Evolutionary conservation across 2,888 invertebrate species (phyloP), one percentile per base, ranked within the genome.

Genomic region (Nasonovia ribisnigri): DNA sequence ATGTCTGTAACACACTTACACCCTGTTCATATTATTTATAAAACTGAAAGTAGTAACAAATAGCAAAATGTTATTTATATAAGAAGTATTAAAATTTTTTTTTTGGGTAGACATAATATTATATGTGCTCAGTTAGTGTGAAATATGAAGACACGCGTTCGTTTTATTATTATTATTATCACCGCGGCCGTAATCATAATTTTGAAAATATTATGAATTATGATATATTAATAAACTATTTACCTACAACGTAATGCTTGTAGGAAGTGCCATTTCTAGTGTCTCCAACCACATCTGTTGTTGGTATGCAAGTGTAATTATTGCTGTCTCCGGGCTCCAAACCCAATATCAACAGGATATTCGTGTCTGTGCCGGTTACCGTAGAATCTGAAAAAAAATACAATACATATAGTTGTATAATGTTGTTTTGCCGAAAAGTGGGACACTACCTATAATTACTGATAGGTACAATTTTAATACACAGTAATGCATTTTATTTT

Each of bases 241-340:
- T 92, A 92, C 92, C 92, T 48, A 87, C 42, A 26, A 92, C 87
- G 60, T 92, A 67, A 92, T 92, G 92, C 20, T 13, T 87, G 67
- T 92, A 92, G 3, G 92, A 42, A 43, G 57, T 29, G 57, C 13
- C 29, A 46, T 60, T 67, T 92, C 57, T 87, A 8, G 10, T 48
- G 26, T 67, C 8, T 42, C 26, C 42, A 0, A 11, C 10, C 3
- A 0, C 26, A 16, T 51, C 51, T 5, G 13, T 60, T 8, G 11
- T 26, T 8, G 87, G 87, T 10, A 24, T 26, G 60, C 92, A 87
- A 20, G 92, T 92, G 67, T 92, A 92, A 46, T 92, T 92, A 42
- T 67, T 87, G 8, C 48, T 87, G 29, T 87, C 87, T 16, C 26
- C 48, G 4, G 92, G 48, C 20, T 67, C 60, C 10, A 92, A 20